A percentile compares a stretch with the other conserved stretches of the same genome.
These are phyloP conservation scores for Coluber constrictor DNA, from an alignment of 2,797 vertebrate genomes.

Conservation along the genomic window DNA sequence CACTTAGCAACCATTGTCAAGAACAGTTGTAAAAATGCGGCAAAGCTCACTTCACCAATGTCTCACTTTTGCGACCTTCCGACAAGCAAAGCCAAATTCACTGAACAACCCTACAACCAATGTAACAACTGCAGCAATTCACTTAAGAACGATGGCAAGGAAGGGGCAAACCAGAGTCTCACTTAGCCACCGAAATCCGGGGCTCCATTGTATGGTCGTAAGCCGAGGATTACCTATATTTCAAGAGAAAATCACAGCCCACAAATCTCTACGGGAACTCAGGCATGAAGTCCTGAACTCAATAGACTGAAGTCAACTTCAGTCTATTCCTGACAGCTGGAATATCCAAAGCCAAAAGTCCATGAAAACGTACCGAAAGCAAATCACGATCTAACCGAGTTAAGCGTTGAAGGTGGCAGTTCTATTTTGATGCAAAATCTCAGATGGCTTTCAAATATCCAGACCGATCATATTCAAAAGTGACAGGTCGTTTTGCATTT, in stretches of 20 bases:
- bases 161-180: background rate
- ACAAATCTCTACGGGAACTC: no score
- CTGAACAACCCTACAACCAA: no score
- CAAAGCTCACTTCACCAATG: no score
- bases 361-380: background rate
- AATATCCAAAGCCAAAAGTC: constrained; percentile 8
- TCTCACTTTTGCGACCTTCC: no score
- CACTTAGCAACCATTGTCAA: no score
- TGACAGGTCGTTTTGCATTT: background rate
- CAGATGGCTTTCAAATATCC: background rate
- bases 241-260: background rate
- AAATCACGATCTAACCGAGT: constrained; percentile 3
- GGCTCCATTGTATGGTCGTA: background rate
- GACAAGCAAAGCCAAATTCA: no score
- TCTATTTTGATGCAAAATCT: constrained; percentile 1
- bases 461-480: background rate
- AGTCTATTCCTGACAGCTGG: background rate
- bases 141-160: background rate
- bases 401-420: background rate
- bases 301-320: background rate
- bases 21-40: no score
- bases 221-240: background rate
- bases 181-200: background rate
- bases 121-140: no score
- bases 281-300: no score